Base-by-base conservation (phyloP, 2,797 vertebrate species). In the Apogon hyalosoma region DNA sequence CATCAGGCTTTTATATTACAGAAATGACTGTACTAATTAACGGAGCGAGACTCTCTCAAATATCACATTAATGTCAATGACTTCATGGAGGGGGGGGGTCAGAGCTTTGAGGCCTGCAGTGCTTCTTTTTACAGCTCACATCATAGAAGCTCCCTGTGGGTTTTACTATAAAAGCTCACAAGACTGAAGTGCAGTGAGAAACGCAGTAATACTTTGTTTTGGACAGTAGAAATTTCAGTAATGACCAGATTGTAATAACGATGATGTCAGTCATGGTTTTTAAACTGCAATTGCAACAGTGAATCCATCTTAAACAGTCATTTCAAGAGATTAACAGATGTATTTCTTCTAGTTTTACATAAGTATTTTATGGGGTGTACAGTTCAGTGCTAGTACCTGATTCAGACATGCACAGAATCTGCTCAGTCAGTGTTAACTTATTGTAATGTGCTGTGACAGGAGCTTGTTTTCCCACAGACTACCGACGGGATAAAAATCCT, bases 21-120 rank as follows among this genome's bases (percentile, higher is more conserved):
- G 63, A 73, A 87, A 87, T 55, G 56, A 83, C 80, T 84, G 68
- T 24, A 47, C 71, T 89, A 86, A 91, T 90, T 90, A 90, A 89
- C 61, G 36, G 56, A 84, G 72, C 69, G 55, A 63, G 69, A 57
- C 62, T 74, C 65, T 80, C 66, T 90, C 75, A 93, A 92, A 91
- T 91, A 90, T 84, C 89, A 92, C 82, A 90, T 83, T 87, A 91
- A 93, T 92, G 90, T 91, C 91, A 93, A 55, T 87, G 86, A 59
- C 65, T 85, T 63, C 48, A 64, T 87, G 14, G 1, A 63, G 63
- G 55, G 67, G 33, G n/a, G 1, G 63, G 63, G 39, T 48, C n/a
- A 56, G 21, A 28, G 69, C 80, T 85, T 84, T 82, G 65, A 86
- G 59, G 73, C 73, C 70, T 14, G 51, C 77, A 53, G 79, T 70